Conservation (phyloP, 2,113 vertebrate genomes). For the Pterocles orientalis region DNA sequence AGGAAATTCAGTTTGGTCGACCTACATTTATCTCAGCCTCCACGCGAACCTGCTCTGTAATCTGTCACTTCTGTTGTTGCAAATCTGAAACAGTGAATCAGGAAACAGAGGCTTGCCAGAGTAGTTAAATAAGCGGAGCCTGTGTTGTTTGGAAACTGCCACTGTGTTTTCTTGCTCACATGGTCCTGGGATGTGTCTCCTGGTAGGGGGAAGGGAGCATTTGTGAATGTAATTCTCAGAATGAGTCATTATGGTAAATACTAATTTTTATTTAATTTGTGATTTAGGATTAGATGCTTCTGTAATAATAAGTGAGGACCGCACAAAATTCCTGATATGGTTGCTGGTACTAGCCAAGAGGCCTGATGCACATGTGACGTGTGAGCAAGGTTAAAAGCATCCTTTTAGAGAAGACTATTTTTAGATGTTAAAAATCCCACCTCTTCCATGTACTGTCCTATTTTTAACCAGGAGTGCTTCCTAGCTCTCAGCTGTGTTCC, state of each 20-base stretch:
- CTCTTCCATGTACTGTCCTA: not conserved
- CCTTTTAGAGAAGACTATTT: slow-evolving; percentile 34
- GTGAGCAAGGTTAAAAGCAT: not conserved
- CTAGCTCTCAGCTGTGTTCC: not conserved
- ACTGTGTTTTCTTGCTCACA: slow-evolving; percentile 3
- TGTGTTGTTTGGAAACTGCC: not conserved
- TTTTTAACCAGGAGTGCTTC: slow-evolving; percentile 39
- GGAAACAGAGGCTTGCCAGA: not conserved
- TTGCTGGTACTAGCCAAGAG: not conserved
- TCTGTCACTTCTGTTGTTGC: not conserved
- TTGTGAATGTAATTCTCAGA: not conserved
- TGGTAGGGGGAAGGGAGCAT: not conserved
- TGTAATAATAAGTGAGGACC: not conserved
- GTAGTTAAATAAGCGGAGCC: not conserved
- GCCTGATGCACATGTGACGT: not conserved
- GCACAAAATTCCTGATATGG: not conserved
- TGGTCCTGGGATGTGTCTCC: slow-evolving; percentile 19
- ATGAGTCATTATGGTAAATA: not conserved
- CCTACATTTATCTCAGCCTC: not conserved
- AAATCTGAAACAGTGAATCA: not conserved
- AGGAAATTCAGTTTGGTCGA: not conserved
- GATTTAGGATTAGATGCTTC: not conserved
- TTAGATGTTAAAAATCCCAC: slow-evolving; percentile 43
- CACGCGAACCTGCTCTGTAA: not conserved
- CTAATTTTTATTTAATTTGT: not conserved